Evolutionary conservation across 2,797 vertebrate species (phyloP), one percentile per base, ranked within the genome.

Genomic region (Pangasius mekongensis): DNA sequence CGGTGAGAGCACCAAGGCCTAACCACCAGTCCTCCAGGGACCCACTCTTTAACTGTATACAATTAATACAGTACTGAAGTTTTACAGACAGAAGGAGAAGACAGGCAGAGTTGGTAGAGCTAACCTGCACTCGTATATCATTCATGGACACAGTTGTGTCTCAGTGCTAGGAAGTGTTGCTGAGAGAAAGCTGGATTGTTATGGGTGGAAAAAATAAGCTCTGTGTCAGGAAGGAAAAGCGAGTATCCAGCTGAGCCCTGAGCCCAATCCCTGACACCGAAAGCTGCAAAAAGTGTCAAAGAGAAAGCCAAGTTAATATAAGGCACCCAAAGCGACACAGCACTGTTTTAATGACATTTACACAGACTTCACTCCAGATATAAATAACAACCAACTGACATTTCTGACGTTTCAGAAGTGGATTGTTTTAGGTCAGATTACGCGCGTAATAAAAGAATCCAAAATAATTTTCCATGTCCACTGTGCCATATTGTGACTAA

Each of bases 201-300:
- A 27, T n/a, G 74, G 33, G 54, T 43, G 64, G 76, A 76, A 67
- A 76, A 83, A 74, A 73, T 30, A 54, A 86, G 58, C 52, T 86
- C 27, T 30, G 49, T 30, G 20, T 39, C 82, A 84, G 43, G 78
- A 86, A 83, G 77, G 56, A 83, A 85, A 88, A n/a, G 30, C 39
- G 52, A 54, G 24, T 52, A 84, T 76, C 69, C 85, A 86, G 78
- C 67, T 74, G 58, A 86, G 77, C 14, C 43, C 78, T 39, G 67
- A 64, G 64, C 24, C 66, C 36, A 82, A 71, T 82, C 30, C 71
- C 77, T 66, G 58, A 77, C 60, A 77, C 14, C 36, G 1, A 83
- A 71, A 58, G 20, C 60, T 56, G 22, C 71, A 80, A 9, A 49
- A 84, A 78, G 30, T 36, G 67, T 86, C 67, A 66, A 86, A 60